A percentile compares a stretch with the other conserved stretches of the same genome.
phyloP scores from a whole-genome alignment of 2,888 invertebrate genomes.

The Globia sparganii region DNA sequence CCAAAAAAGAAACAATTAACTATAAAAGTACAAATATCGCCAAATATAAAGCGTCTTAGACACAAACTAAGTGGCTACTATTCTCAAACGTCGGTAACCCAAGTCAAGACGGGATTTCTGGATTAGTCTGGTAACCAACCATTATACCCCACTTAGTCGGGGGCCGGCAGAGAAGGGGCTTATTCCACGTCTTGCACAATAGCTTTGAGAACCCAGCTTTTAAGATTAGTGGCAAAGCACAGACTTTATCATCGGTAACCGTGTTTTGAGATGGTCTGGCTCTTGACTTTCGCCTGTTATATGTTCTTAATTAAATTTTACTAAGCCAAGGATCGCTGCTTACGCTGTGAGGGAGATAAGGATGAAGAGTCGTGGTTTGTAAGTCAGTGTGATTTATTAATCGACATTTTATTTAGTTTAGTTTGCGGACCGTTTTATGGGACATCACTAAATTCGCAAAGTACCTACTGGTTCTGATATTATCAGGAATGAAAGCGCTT shows the following conservation, averaged over 20 bases:
- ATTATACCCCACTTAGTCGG: conserved; percentile 68
- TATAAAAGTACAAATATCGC: conserved; percentile 22
- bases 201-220: conserved; percentile 62
- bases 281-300: conserved; percentile 51
- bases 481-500: neutral
- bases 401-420: conserved; percentile 18
- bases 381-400: conserved; percentile 34
- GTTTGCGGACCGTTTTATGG: conserved; percentile 10
- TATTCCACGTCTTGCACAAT: conserved; percentile 68
- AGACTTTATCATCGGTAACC: conserved; percentile 62
- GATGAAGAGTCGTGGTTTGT: conserved; percentile 17
- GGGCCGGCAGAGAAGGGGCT: conserved; percentile 63
- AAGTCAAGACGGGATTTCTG: conserved; percentile 70
- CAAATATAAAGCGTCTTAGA: conserved; percentile 55
- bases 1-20: conserved; percentile 27
- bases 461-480: neutral
- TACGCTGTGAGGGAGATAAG: conserved; percentile 46
- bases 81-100: conserved; percentile 57
- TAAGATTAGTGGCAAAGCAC: conserved; percentile 65
- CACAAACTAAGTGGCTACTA: conserved; percentile 50
- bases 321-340: conserved; percentile 51
- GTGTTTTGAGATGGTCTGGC: conserved; percentile 58
- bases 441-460: neutral
- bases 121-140: conserved; percentile 69
- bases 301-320: conserved; percentile 59